Conservation (phyloP, 2,797 vertebrate genomes). For the Tragelaphus eurycerus region DNA sequence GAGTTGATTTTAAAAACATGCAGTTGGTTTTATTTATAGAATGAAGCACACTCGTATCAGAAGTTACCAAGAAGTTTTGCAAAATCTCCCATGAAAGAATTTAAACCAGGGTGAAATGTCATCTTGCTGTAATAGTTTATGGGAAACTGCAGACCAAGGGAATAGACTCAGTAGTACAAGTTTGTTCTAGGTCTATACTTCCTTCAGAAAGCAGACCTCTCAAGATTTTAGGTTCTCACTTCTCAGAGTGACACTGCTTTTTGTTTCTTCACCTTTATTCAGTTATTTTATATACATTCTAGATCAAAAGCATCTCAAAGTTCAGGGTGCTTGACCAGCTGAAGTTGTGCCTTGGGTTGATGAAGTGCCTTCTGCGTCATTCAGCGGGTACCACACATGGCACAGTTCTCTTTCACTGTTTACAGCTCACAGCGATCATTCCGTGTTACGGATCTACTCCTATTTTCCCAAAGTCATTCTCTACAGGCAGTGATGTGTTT, state of each 20-base stretch:
- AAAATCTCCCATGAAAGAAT: background rate
- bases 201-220: background rate
- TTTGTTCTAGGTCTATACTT: background rate
- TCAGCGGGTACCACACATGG: rapidly evolving
- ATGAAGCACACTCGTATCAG: background rate
- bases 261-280: background rate
- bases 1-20: background rate
- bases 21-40: background rate
- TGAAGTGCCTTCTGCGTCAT: background rate
- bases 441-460: background rate
- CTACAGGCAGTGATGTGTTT: background rate
- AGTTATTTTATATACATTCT: background rate
- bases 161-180: background rate
- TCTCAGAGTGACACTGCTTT: background rate
- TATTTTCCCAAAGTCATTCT: background rate
- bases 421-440: background rate
- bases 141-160: background rate
- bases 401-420: background rate
- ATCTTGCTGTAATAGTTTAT: background rate
- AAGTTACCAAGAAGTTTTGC: background rate
- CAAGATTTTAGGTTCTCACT: background rate
- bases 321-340: background rate
- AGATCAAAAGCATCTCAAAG: background rate
- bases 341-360: background rate
- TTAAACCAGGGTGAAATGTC: background rate